Percentiles rank a stretch among this genome's conserved stretches.
Conservation (phyloP, 2,113 vertebrate genomes). For the Eulacestoma nigropectus region DNA sequence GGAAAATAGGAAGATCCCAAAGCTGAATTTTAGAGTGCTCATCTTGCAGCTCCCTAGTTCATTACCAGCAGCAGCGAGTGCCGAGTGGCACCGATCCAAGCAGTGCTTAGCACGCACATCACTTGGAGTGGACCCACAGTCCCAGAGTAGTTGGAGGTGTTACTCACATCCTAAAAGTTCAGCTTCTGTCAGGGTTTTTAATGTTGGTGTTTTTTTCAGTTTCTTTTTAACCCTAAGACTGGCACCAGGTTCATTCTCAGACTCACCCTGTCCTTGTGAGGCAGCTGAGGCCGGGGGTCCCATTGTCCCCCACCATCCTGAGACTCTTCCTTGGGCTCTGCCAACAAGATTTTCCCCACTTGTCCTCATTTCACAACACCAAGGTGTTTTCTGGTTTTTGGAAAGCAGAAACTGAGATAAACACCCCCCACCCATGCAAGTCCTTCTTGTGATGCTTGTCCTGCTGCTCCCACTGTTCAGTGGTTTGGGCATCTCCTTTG, state of each 20-base stretch:
- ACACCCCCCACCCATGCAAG: accelerated
- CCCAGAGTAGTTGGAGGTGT: not conserved
- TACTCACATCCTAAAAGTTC: not conserved
- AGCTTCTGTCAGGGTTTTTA: not conserved
- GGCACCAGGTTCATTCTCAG: not conserved
- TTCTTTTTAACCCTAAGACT: not conserved
- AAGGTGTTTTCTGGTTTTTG: not conserved
- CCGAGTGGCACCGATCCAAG: not conserved
- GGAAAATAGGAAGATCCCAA: not conserved
- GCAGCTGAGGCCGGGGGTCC: not conserved
- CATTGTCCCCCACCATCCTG: accelerated
- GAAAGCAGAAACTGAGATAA: not conserved
- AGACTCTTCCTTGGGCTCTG: not conserved
- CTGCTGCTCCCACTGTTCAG: accelerated
- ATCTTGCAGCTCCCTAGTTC: not conserved
- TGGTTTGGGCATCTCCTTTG: not conserved
- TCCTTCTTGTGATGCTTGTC: not conserved
- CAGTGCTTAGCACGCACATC: not conserved
- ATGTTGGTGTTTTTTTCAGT: not conserved
- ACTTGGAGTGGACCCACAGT: not conserved
- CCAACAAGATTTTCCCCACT: accelerated
- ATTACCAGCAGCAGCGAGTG: not conserved
- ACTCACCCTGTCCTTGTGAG: accelerated
- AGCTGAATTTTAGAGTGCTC: not conserved
- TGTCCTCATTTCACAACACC: accelerated